These are phyloP conservation scores for Margarornis squamiger DNA, from an alignment of 2,797 vertebrate genomes.

Conservation along the genomic window DNA sequence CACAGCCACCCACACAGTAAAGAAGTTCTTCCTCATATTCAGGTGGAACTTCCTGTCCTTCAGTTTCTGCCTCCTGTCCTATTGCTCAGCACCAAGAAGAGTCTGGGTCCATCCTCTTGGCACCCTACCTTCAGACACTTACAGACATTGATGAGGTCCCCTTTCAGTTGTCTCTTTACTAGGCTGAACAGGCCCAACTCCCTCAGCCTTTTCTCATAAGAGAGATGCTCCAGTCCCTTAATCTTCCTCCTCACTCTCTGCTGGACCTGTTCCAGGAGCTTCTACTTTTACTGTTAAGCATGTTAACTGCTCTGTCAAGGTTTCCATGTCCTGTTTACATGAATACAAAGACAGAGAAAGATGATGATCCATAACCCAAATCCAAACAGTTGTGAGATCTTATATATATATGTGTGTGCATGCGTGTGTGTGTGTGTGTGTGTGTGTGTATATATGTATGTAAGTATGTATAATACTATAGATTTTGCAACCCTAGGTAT, in stretches of 20 bases:
- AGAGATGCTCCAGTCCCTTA: background rate
- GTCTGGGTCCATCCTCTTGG: background rate
- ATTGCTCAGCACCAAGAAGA: background rate
- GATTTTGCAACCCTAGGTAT: background rate
- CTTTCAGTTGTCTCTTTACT: background rate
- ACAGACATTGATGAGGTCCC: too few species aligned
- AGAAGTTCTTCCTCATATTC: background rate
- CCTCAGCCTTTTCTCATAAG: background rate
- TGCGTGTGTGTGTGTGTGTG: too few species aligned
- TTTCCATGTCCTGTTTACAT: background rate
- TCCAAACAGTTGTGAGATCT: background rate
- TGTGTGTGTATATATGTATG: too few species aligned
- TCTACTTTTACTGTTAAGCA: background rate
- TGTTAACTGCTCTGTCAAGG: background rate
- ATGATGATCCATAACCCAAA: background rate
- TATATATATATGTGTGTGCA: background rate
- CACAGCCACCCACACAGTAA: too few species aligned
- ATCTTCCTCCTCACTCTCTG: fast-evolving
- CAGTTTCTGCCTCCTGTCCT: background rate
- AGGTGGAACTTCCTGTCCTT: background rate
- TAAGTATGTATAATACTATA: background rate
- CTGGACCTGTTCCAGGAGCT: background rate
- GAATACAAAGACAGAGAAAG: background rate
- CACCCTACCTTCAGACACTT: background rate
- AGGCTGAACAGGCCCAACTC: background rate